Evolutionary conservation across 2,113 vertebrate species (phyloP), one percentile per base, ranked within the genome.

Genomic region (Naja naja): DNA sequence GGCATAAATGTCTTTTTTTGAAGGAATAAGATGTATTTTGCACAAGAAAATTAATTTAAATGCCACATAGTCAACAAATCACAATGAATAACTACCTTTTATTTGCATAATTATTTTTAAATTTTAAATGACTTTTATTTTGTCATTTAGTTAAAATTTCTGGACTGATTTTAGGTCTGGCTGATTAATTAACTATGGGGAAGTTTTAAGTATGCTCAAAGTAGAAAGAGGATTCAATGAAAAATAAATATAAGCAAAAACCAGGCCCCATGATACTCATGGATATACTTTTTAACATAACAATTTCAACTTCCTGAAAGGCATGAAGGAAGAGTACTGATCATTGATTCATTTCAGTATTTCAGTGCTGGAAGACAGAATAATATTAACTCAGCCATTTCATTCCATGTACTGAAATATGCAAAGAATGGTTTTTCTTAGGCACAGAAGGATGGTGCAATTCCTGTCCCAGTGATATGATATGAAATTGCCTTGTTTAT

Each of bases 1-100:
- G 91, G 60, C 0, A 0, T 60, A 55, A 94, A 69, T 7, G 0
- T 49, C 47, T 64, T 58, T 0, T 90, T 92, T 53, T 96, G 93
- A 96, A 86, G 74, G 56, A 96, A 96, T 91, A 93, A 81, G 39
- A 90, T 93, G 94, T 60, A 94, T 94, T 95, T 96, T 94, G 95
- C 93, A n/a, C 74, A 93, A 85, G 45, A 56, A 96, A 95, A 86
- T 89, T 92, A 96, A 96, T 92, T 45, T 56, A 94, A 96, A 92
- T 89, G 60, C 25, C 93, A 94, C 91, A 60, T 93, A 94, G 96
- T 95, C 95, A 96, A 96, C 94, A 95, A 94, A 86, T 39, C 0
- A n/a, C 94, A 94, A 89, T 43, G 94, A 96, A 92, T 96, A 95
- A 90, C 91, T 47, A 39, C 27, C 85, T 11, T 43, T 64, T 92